A percentile compares a stretch with the other conserved stretches of the same genome.
phyloP scores from a whole-genome alignment of 2,888 invertebrate genomes.

The Caenorhabditis zanzibari region DNA sequence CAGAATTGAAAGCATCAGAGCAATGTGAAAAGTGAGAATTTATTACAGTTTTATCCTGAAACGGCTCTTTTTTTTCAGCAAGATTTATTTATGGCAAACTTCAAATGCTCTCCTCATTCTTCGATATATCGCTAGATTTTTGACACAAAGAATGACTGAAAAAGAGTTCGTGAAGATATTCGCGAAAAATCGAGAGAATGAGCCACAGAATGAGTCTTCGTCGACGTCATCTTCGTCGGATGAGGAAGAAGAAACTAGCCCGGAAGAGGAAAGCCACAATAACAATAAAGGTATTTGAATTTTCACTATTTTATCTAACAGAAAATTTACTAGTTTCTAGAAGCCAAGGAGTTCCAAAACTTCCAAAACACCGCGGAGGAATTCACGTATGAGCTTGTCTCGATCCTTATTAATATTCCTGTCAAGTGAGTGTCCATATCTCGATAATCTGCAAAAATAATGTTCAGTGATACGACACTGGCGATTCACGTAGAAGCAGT shows the following conservation, averaged over 20 bases:
- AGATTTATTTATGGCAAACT: slow-evolving; percentile 93
- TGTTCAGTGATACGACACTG: slow-evolving; percentile 79
- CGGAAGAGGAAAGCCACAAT: slow-evolving; percentile 13
- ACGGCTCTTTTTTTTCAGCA: slow-evolving; percentile 85
- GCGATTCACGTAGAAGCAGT: slow-evolving; percentile 84
- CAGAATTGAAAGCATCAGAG: slow-evolving; percentile 91
- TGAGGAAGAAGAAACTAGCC: slow-evolving; percentile 41
- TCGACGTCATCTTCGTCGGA: slow-evolving; percentile 38
- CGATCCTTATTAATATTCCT: slow-evolving; percentile 90
- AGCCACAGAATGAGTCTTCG: slow-evolving; percentile 1
- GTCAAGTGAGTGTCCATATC: slow-evolving; percentile 86
- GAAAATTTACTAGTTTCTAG: slow-evolving; percentile 5
- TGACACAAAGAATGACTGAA: slow-evolving; percentile 93
- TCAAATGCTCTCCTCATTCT: slow-evolving; percentile 95
- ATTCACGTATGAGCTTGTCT: slow-evolving; percentile 89
- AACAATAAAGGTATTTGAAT: slow-evolving; percentile 31
- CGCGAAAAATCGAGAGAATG: slow-evolving; percentile 50
- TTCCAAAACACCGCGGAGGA: slow-evolving; percentile 87
- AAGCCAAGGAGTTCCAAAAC: slow-evolving; percentile 73
- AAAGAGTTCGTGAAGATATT: slow-evolving; percentile 88
- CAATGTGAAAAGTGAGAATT: slow-evolving; percentile 91
- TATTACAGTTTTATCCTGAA: background rate
- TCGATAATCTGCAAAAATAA: slow-evolving; percentile 5
- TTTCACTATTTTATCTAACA: background rate
- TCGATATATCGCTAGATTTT: slow-evolving; percentile 90